Evolutionary conservation across 35 echinoderm and acorn worm genomes (phyloP).

Genomic region (Stichopus chloronotus): DNA sequence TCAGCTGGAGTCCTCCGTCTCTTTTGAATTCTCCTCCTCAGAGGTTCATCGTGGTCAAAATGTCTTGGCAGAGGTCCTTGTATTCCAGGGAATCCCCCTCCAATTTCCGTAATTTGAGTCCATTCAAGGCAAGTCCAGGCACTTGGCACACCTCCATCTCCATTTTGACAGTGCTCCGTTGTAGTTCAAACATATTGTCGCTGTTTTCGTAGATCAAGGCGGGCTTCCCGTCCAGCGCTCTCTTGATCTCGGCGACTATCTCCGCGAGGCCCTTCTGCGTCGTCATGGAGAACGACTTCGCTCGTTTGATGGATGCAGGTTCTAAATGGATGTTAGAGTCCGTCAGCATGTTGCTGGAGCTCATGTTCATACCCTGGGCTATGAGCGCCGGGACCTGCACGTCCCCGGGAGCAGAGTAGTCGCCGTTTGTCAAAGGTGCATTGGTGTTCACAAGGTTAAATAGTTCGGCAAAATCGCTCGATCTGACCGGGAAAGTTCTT

Average conservation of each 20-base stretch:
- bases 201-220: conserved; percentile 83
- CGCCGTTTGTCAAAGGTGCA: conserved; percentile 55
- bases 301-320: conserved; percentile 81
- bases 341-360: conserved; percentile 67
- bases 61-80: conserved; percentile 87
- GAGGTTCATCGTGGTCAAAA: conserved; percentile 91
- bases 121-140: conserved; percentile 85
- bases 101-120: conserved; percentile 88
- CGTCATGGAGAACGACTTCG: conserved; percentile 92
- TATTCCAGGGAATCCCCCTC: conserved; percentile 91
- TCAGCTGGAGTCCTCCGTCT: conserved; percentile 16
- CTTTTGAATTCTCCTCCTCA: conserved; percentile 22
- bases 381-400: conserved; percentile 68
- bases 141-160: conserved; percentile 96
- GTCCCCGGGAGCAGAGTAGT: conserved; percentile 45
- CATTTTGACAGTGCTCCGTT: conserved; percentile 83
- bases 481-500: conserved; percentile 70
- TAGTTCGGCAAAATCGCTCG: conserved; percentile 70
- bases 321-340: conserved; percentile 80
- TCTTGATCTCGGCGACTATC: conserved; percentile 85
- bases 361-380: conserved; percentile 87
- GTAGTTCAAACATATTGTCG: conserved; percentile 88
- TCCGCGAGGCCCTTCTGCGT: conserved; percentile 88
- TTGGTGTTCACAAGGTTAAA: conserved; percentile 54
- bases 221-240: conserved; percentile 86